phyloP scores from a whole-genome alignment of 2,797 vertebrate species.

The Enteromius viviparus region DNA sequence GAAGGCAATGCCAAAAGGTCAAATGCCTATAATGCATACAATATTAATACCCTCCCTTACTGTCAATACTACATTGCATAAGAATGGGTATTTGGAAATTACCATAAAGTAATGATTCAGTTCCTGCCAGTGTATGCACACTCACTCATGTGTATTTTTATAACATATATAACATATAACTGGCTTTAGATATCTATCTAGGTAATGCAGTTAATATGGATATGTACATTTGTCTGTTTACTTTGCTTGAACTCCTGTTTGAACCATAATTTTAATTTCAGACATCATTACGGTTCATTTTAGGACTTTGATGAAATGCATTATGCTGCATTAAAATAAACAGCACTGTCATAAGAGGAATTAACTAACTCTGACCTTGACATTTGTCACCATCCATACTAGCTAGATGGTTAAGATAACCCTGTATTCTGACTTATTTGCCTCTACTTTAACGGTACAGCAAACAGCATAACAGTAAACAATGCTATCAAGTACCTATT shows the following conservation, averaged over 20 bases:
- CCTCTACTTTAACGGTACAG: not conserved
- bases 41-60: constrained; percentile 14
- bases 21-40: not conserved
- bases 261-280: not conserved
- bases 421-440: constrained; percentile 28
- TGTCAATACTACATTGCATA: constrained; percentile 25
- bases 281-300: not conserved
- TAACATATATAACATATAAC: no score
- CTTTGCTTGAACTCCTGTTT: not conserved
- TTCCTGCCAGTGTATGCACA: not conserved
- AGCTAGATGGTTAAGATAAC: constrained; percentile 29
- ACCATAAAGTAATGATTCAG: constrained; percentile 12
- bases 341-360: constrained; percentile 30
- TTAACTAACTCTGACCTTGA: constrained; percentile 42
- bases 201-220: not conserved
- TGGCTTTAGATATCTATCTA: not conserved
- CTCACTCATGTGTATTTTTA: not conserved
- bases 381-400: constrained; percentile 44
- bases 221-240: not conserved
- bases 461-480: constrained; percentile 17
- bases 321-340: not conserved
- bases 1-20: constrained; percentile 32
- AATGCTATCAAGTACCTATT: constrained; percentile 4
- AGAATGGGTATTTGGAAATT: constrained; percentile 35
- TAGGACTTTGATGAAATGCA: not conserved